Conservation (phyloP, 2,888 invertebrate genomes). For the Apotomis betuletana region DNA sequence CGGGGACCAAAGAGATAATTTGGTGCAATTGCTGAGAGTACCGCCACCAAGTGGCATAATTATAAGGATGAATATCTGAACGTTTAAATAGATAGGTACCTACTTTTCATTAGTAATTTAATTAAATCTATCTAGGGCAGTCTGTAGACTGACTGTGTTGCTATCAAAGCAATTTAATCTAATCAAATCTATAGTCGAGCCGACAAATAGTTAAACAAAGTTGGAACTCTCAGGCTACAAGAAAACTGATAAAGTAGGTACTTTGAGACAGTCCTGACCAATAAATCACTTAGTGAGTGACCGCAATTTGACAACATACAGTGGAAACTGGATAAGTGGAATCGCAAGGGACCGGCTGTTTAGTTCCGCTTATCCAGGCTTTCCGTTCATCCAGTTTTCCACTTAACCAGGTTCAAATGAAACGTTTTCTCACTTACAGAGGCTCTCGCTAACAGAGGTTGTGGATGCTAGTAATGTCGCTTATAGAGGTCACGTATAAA, state of each 20-base stretch:
- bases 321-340: no score
- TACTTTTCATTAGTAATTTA: neutral
- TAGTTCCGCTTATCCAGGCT: no score
- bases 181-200: neutral
- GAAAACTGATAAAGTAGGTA: neutral
- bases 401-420: no score
- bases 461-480: no score
- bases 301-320: no score
- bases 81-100: neutral
- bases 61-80: neutral
- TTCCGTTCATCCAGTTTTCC: no score
- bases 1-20: constrained; percentile 47
- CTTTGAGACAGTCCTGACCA: no score
- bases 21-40: constrained; percentile 23
- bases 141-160: neutral
- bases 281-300: no score
- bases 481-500: no score
- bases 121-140: neutral
- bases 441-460: no score
- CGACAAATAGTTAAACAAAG: neutral
- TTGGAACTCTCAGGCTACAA: neutral
- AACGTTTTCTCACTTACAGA: no score
- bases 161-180: neutral
- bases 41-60: neutral
- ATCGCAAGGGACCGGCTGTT: no score